Evolutionary conservation across 2,113 vertebrate genomes (phyloP).

Genomic region (Elephantulus edwardii): DNA sequence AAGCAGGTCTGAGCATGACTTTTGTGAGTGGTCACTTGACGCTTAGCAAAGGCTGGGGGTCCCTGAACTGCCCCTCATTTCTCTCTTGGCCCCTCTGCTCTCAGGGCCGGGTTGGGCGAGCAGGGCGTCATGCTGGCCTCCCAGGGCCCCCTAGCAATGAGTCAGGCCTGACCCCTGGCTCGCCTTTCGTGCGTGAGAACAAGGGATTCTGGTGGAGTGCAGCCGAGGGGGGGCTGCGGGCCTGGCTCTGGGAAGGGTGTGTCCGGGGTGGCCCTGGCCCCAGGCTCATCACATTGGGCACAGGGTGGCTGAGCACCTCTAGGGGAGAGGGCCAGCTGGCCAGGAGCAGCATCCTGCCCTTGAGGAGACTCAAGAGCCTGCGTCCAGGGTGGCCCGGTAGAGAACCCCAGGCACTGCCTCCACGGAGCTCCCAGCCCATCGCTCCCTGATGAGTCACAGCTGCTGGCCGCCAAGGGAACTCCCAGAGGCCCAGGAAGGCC

Average conservation of each 20-base stretch:
- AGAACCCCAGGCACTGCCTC: background rate
- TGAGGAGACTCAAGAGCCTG: no score
- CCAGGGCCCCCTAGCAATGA: fast-evolving
- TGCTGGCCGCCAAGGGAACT: fast-evolving
- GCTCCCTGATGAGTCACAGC: fast-evolving
- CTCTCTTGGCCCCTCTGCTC: background rate
- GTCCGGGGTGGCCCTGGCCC: fast-evolving
- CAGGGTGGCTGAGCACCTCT: background rate
- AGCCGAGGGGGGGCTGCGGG: fast-evolving
- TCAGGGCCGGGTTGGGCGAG: background rate
- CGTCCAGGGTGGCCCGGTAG: no score
- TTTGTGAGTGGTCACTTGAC: no score
- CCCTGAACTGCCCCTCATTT: background rate
- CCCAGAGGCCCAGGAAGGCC: background rate
- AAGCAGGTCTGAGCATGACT: no score
- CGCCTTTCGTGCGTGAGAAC: background rate
- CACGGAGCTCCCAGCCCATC: background rate
- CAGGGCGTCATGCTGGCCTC: no score
- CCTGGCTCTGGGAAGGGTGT: background rate
- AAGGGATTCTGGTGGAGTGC: fast-evolving
- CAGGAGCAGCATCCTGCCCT: background rate
- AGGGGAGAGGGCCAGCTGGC: background rate
- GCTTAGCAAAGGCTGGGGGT: no score
- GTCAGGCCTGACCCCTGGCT: background rate
- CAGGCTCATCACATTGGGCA: background rate